Evolutionary conservation across 2,113 vertebrate genomes (phyloP).

Genomic region (Ranitomeya imitator): DNA sequence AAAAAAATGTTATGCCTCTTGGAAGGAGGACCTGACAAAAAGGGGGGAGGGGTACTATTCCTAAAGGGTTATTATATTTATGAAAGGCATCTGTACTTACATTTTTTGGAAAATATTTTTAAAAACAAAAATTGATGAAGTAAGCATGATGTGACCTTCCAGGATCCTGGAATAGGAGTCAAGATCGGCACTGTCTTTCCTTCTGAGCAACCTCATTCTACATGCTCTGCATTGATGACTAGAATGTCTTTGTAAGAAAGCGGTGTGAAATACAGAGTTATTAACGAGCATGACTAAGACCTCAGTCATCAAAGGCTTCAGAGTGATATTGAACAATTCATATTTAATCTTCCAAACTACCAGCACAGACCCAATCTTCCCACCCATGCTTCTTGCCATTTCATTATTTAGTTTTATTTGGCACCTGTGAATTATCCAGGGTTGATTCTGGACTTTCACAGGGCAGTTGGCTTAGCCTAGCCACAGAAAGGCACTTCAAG

Average conservation of each 20-base stretch:
- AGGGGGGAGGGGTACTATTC: no score
- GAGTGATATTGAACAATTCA: not conserved
- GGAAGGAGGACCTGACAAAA: no score
- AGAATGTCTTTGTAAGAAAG: not conserved
- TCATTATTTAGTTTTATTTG: no score
- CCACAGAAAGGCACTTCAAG: no score
- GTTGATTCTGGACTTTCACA: no score
- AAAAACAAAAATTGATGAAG: not conserved
- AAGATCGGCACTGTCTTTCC: not conserved
- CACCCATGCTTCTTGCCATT: not conserved
- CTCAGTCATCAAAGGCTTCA: not conserved
- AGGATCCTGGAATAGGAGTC: not conserved
- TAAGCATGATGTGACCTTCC: not conserved
- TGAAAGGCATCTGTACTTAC: not conserved
- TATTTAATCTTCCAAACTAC: not conserved
- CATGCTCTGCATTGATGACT: not conserved
- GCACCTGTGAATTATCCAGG: no score
- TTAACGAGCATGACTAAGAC: not conserved
- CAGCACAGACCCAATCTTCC: not conserved
- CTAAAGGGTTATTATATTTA: not conserved
- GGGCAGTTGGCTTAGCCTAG: no score
- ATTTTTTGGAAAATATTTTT: constrained; percentile 5
- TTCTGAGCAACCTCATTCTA: not conserved
- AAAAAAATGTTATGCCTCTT: no score
- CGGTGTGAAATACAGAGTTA: not conserved